Evolutionary conservation across 2,797 vertebrate species (phyloP), one percentile per base, ranked within the genome.

Genomic region (Emys orbicularis): DNA sequence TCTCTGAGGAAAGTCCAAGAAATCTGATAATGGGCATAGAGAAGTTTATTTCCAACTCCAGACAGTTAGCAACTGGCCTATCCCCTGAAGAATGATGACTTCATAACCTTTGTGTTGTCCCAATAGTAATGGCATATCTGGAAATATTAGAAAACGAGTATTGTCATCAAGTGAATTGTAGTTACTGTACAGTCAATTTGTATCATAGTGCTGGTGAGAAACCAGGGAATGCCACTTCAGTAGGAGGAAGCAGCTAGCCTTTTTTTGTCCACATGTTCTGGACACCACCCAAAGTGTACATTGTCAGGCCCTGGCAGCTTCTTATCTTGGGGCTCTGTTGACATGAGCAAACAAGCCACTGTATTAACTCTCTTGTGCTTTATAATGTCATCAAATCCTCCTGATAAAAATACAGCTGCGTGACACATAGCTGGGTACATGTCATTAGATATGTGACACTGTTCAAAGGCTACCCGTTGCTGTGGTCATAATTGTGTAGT

Each of bases 361-460:
- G 91, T 95, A 87, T 65, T 95, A 90, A 52, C 81, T 90, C 53
- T 21, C 84, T 92, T 87, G 56, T 92, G 72, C 21, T 31, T 72
- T 81, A 15, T 25, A 92, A 91, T 92, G 41, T 53, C 49, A 59
- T 91, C 18, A 59, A 81, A 94, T 94, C 59, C 54, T 93, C 8
- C 65, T 85, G 90, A 80, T 44, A 85, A 95, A 94, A 95, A 86
- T 91, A 90, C 88, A 96, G 90, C 77, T 80, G 57, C 1, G 11
- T 88, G 86, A 77, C 81, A 87, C 83, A 90, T 90, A 96, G 90
- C 94, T 95, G 90, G 93, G 92, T 97, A 88, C 8, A 25, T 92
- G 96, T 91, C 90, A 96, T 76, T 41, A 74, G 41, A 94, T 96
- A 94, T 94, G 79, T 89, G 89, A 84, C 92, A 68, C 93, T 91